Conservation (phyloP, 2,113 vertebrate genomes). For the Cephalopterus ornatus region DNA sequence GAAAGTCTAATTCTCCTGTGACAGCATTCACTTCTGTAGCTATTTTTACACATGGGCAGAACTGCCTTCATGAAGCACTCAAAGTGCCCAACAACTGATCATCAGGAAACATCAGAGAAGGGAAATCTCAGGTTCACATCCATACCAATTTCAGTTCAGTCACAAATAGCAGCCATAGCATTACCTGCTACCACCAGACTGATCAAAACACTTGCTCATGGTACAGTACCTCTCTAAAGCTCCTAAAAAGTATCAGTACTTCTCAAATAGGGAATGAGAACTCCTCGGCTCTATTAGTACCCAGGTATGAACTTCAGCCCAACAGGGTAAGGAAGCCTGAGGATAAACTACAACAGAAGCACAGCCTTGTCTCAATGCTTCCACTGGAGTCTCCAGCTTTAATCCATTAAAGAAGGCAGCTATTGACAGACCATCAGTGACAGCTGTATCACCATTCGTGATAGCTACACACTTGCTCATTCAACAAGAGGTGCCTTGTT, state of each 20-base stretch:
- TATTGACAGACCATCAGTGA: background rate
- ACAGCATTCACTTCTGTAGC: background rate
- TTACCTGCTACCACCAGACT: background rate
- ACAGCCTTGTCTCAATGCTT: background rate
- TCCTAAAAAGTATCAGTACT: background rate
- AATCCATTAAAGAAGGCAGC: background rate
- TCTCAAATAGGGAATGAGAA: background rate
- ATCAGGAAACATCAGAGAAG: background rate
- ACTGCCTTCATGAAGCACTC: background rate
- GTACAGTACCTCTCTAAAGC: background rate
- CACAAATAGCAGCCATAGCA: background rate
- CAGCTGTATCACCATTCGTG: background rate
- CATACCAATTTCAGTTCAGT: background rate
- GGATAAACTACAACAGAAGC: background rate
- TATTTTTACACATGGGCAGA: background rate
- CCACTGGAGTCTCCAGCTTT: background rate
- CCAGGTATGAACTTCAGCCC: background rate
- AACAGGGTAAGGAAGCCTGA: background rate
- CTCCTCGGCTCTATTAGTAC: background rate
- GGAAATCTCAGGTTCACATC: background rate
- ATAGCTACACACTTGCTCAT: background rate
- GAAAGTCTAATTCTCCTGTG: background rate
- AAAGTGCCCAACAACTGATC: background rate
- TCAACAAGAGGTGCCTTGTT: background rate
- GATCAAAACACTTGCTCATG: background rate